Base-by-base conservation (phyloP, 2,888 invertebrate species). In the Andrena camellia region DNA sequence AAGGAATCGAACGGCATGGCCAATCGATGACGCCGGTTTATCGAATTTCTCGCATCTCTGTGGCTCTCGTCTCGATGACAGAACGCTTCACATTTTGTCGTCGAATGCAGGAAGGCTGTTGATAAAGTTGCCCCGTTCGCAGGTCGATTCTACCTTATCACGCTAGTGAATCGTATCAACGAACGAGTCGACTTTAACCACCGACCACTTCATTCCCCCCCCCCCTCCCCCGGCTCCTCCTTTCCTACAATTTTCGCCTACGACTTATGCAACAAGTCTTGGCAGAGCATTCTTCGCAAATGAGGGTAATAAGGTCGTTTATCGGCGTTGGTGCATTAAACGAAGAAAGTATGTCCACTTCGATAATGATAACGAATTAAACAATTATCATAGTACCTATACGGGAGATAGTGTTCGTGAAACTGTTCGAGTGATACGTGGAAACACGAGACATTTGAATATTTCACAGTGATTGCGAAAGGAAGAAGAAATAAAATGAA, bases 11-110 rank as follows among this genome's bases (percentile, higher is more conserved):
- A 71, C 42, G 60, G 33, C 54, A 62, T 60, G 73, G 73, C 75
- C 76, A 74, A 83, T 86, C 72, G 71, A 86, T 73, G 66, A 79
- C 33, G 50, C 8, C 59, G 20, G 48, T 50, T 50, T n/a, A 13
- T 73, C 26, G 17, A 29, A 31, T 75, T 59, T 33, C 33, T 59
- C 52, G 7, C 35, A 26, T 54, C 17, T 23, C 13, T 48, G 13
- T 2, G 20, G 23, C 4, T 13, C 7, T 33, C 8, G 5, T 20
- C 10, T 2, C 2, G 64, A 33, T 26, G 48, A 71, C 48, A 20
- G 79, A 26, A 5, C 13, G 8, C 20, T 64, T 52, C 6, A 54
- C 54, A 17, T 69, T 72, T 63, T n/a, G 48, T 67, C 50, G 48
- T 17, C 7, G 42, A 20, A 54, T 23, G 52, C 20, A 50, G 23